These are phyloP conservation scores for Exocentrus adspersus DNA, from an alignment of 2,888 invertebrate genomes.

Conservation along the genomic window DNA sequence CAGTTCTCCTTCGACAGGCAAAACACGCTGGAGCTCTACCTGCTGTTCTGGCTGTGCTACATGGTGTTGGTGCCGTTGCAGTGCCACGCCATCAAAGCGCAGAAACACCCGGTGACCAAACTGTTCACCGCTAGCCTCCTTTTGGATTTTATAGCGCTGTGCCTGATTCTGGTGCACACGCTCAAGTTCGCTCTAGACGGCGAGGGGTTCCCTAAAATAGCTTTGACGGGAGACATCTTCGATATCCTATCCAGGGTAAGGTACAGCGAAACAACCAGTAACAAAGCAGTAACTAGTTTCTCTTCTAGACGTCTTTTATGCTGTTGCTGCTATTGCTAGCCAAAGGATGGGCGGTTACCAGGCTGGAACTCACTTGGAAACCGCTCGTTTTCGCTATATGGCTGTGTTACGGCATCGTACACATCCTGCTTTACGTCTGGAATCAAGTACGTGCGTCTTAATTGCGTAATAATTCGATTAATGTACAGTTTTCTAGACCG, in stretches of 20 bases:
- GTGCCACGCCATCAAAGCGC: slow-evolving; percentile 87
- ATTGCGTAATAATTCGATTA: background rate
- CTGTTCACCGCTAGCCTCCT: slow-evolving; percentile 88
- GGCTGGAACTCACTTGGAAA: slow-evolving; percentile 88
- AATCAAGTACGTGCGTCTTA: slow-evolving; percentile 79
- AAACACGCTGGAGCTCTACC: slow-evolving; percentile 89
- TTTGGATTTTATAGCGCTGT: slow-evolving; percentile 85
- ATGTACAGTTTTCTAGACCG: slow-evolving; percentile 73
- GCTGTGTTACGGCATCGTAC: slow-evolving; percentile 90
- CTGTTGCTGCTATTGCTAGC: slow-evolving; percentile 89
- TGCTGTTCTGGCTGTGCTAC: slow-evolving; percentile 88
- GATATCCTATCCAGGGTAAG: slow-evolving; percentile 90
- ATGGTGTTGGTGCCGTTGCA: slow-evolving; percentile 86
- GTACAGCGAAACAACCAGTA: too few relatives aligned
- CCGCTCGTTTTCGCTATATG: slow-evolving; percentile 87
- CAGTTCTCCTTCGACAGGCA: slow-evolving; percentile 96
- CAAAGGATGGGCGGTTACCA: slow-evolving; percentile 97
- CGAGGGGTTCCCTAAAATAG: slow-evolving; percentile 82
- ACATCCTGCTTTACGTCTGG: slow-evolving; percentile 94
- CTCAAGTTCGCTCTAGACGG: slow-evolving; percentile 93
- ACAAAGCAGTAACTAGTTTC: background rate
- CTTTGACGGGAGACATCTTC: slow-evolving; percentile 90
- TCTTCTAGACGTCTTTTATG: slow-evolving; percentile 88
- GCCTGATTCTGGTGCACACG: slow-evolving; percentile 88
- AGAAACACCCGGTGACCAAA: slow-evolving; percentile 91